These are phyloP conservation scores for Meghimatium bilineatum DNA, from an alignment of 2,888 invertebrate genomes.

Conservation along the genomic window DNA sequence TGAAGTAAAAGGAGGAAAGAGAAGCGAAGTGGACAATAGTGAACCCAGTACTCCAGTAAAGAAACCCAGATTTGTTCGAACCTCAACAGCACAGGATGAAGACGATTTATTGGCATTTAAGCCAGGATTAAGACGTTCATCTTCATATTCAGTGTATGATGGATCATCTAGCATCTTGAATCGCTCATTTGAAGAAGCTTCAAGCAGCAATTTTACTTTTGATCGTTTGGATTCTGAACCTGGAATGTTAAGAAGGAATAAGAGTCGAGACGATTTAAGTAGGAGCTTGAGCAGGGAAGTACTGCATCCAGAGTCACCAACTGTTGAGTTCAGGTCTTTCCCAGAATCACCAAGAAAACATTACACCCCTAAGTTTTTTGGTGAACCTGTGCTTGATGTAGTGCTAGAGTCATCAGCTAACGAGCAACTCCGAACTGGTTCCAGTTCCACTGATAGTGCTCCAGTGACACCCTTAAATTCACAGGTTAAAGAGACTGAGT, in stretches of 20 bases:
- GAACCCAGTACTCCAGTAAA: neutral
- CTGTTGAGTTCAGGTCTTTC: neutral
- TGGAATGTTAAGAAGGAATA: neutral
- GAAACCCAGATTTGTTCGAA: constrained; percentile 6
- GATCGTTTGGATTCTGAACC: neutral
- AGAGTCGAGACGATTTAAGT: neutral
- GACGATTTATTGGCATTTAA: neutral
- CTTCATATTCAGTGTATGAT: neutral
- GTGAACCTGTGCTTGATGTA: constrained; percentile 33
- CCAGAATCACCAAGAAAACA: neutral
- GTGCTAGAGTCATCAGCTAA: constrained; percentile 2
- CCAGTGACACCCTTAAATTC: constrained; percentile 7
- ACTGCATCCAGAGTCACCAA: constrained; percentile 2
- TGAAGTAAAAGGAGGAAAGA: neutral
- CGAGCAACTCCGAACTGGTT: neutral
- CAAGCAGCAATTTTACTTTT: neutral
- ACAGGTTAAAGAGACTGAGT: neutral
- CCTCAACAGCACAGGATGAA: constrained; percentile 19
- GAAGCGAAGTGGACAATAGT: neutral
- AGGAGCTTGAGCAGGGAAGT: constrained; percentile 15
- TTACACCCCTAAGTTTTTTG: neutral
- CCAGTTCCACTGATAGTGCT: constrained; percentile 20
- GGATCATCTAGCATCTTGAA: constrained; percentile 17
- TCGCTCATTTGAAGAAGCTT: constrained; percentile 27
- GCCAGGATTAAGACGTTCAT: neutral